Evolutionary conservation across 1,140 invertebrate species (phyloP).

Genomic region (Teleopsis dalmanni): DNA sequence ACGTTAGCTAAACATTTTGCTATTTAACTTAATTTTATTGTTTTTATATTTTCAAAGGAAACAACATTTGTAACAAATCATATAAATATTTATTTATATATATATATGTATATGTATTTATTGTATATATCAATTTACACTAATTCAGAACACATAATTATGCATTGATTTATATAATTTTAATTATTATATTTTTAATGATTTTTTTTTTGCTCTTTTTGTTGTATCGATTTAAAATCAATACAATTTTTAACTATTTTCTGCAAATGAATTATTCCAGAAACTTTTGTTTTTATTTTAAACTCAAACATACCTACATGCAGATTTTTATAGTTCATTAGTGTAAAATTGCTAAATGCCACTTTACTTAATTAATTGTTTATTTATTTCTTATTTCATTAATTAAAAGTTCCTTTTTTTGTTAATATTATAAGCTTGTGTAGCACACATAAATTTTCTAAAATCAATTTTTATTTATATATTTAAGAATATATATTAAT

Average conservation of each 20-base stretch:
- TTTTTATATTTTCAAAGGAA: no score
- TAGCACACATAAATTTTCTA: conserved; percentile 9
- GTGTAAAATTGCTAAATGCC: not conserved
- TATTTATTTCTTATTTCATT: not conserved
- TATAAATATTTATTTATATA: conserved; percentile 15
- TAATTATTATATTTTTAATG: conserved; percentile 15
- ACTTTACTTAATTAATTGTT: not conserved
- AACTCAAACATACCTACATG: no score
- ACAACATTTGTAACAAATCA: no score
- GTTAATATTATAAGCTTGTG: not conserved
- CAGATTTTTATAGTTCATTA: not conserved
- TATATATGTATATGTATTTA: conserved; percentile 5
- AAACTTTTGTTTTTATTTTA: no score
- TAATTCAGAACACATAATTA: conserved; percentile 44
- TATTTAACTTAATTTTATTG: no score
- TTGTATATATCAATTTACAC: conserved; percentile 19
- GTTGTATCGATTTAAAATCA: not conserved
- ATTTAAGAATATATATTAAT: conserved; percentile 18
- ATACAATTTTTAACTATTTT: no score
- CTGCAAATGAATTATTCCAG: no score
- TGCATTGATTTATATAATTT: conserved; percentile 19
- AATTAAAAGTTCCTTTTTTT: no score
- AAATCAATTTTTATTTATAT: conserved; percentile 15
- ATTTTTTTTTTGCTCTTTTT: not conserved
- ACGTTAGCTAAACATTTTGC: no score